These are phyloP conservation scores for Lycodopsis pacificus DNA, from an alignment of 2,797 vertebrate species.

Conservation along the genomic window DNA sequence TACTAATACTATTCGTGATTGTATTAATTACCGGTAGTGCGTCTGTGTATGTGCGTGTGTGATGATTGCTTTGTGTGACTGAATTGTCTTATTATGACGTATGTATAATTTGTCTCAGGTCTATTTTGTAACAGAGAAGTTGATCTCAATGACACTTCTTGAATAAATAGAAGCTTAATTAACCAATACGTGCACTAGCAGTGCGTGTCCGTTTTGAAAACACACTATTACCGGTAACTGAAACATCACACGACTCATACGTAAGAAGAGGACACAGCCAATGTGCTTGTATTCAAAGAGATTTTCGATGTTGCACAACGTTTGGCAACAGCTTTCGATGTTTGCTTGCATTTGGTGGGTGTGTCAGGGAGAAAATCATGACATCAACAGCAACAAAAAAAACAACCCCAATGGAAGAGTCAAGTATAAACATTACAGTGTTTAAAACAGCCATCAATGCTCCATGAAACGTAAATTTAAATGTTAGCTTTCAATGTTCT, in stretches of 20 bases:
- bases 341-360: conserved; percentile 41
- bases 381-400: conserved; percentile 31
- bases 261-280: neutral
- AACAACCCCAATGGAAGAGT: conserved; percentile 16
- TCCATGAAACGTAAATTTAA: conserved; percentile 34
- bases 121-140: conserved; percentile 2
- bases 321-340: conserved; percentile 16
- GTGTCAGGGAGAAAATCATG: conserved; percentile 30
- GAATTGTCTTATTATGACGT: neutral
- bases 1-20: conserved; percentile 21
- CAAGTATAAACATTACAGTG: conserved; percentile 21
- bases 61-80: conserved; percentile 11
- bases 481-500: conserved; percentile 33
- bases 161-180: conserved; percentile 2
- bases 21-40: conserved; percentile 12
- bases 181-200: neutral
- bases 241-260: neutral
- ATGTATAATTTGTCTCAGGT: neutral
- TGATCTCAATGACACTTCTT: neutral
- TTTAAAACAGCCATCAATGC: conserved; percentile 11
- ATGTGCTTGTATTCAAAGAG: neutral
- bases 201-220: neutral
- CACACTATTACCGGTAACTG: neutral
- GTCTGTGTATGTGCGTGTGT: conserved; percentile 7
- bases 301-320: conserved; percentile 13